Percentiles rank a stretch among this genome's conserved stretches.
phyloP scores from a whole-genome alignment of 2,888 invertebrate species.

The Microplitis deprimator region DNA sequence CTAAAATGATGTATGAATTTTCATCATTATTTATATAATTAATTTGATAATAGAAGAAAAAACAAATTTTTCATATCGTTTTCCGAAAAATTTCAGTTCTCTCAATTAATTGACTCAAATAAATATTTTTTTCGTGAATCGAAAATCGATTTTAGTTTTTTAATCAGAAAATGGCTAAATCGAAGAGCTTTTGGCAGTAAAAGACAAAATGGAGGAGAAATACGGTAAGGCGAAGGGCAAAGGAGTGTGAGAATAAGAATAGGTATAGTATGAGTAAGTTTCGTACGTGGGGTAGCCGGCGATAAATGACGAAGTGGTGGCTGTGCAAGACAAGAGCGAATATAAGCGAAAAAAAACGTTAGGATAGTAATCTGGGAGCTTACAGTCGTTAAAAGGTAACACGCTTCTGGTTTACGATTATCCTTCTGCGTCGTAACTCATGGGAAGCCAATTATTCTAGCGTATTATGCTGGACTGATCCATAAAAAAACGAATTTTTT shows the following conservation, averaged over 20 bases:
- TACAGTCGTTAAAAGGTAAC: constrained; percentile 17
- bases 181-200: not conserved
- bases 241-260: not conserved
- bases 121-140: too few species aligned
- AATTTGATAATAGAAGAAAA: too few species aligned
- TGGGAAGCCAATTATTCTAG: not conserved
- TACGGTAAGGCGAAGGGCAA: not conserved
- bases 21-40: too few species aligned
- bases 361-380: constrained; percentile 14
- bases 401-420: constrained; percentile 5
- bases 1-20: constrained; percentile 31
- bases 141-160: too few species aligned
- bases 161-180: not conserved
- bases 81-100: too few species aligned
- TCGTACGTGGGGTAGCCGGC: not conserved
- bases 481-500: not conserved
- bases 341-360: constrained; percentile 5
- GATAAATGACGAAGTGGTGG: not conserved
- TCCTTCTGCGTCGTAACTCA: constrained; percentile 1
- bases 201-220: not conserved
- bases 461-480: not conserved
- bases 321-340: not conserved
- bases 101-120: too few species aligned
- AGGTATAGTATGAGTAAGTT: not conserved
- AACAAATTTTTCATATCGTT: too few species aligned